phyloP scores from a whole-genome alignment of 2,113 vertebrate species.

The Salvator merianae region DNA sequence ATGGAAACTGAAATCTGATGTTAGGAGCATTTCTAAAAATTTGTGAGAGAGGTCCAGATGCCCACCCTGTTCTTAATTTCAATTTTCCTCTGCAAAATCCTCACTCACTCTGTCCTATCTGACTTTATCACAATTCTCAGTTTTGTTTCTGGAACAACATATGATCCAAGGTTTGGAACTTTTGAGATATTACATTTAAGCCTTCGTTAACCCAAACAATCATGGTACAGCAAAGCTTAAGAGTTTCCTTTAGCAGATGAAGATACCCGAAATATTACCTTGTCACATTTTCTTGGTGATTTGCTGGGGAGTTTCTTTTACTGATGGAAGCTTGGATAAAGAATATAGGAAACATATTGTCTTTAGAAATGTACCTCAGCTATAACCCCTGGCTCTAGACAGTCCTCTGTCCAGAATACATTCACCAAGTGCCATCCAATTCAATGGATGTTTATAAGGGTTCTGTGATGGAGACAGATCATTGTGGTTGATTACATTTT shows the following conservation, averaged over 20 bases:
- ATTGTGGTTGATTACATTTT: too few species aligned
- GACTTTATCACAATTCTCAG: background rate
- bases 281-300: too few species aligned
- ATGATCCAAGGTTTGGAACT: background rate
- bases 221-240: background rate
- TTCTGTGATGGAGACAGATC: too few species aligned
- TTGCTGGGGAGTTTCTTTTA: too few species aligned
- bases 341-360: too few species aligned
- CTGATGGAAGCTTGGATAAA: too few species aligned
- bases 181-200: background rate
- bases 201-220: background rate
- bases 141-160: background rate
- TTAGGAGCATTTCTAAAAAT: background rate
- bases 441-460: too few species aligned
- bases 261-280: too few species aligned
- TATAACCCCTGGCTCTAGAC: too few species aligned
- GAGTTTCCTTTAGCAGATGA: background rate
- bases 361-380: too few species aligned
- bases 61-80: background rate
- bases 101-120: background rate
- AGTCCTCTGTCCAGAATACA: too few species aligned
- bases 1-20: background rate
- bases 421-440: too few species aligned
- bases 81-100: background rate
- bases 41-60: background rate